Evolutionary conservation across 2,113 vertebrate species (phyloP).

Genomic region (Picathartes gymnocephalus): DNA sequence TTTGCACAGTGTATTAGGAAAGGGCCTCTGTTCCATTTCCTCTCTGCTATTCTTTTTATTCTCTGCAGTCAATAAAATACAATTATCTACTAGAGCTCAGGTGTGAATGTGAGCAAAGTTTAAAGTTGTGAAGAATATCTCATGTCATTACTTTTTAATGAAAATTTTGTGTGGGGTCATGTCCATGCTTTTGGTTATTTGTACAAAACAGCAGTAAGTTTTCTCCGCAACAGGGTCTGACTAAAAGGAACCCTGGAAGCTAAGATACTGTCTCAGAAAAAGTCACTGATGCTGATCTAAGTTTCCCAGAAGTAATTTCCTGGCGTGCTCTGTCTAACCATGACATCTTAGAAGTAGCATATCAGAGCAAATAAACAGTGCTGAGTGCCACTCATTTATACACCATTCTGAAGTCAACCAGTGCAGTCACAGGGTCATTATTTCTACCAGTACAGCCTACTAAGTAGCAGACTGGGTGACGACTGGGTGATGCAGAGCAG

Average conservation of each 20-base stretch:
- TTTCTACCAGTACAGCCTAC: background rate
- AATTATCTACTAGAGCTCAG: background rate
- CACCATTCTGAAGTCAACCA: background rate
- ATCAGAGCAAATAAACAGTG: background rate
- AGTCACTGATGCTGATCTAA: background rate
- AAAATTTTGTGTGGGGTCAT: background rate
- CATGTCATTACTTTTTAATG: background rate
- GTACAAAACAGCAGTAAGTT: background rate
- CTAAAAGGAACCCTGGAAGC: background rate
- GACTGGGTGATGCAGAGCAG: background rate
- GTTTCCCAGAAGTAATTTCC: background rate
- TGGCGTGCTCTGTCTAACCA: background rate
- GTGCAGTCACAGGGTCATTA: background rate
- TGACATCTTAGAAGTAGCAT: background rate
- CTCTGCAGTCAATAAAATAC: background rate
- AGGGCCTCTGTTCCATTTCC: background rate
- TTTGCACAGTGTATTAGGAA: background rate
- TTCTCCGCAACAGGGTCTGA: background rate
- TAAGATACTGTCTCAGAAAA: background rate
- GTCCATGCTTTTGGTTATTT: background rate
- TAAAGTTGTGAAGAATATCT: background rate
- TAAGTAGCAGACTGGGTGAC: background rate
- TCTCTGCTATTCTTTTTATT: background rate
- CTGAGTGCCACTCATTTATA: background rate
- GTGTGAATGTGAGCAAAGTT: background rate